A percentile compares a stretch with the other conserved stretches of the same genome.
Evolutionary conservation across 2,797 vertebrate species (phyloP).

Genomic region (Lindbergichthys nudifrons): DNA sequence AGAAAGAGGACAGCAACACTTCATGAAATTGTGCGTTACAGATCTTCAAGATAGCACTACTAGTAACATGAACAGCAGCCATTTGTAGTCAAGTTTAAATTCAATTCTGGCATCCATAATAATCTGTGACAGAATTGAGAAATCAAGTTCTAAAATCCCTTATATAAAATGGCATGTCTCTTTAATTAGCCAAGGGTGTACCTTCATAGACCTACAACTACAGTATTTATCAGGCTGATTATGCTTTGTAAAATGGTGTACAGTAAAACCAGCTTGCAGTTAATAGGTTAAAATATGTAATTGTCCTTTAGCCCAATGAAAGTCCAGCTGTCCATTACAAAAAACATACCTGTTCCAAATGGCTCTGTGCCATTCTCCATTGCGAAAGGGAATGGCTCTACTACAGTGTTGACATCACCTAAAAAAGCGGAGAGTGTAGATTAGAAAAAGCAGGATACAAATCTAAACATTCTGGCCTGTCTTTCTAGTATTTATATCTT

Average conservation of each 20-base stretch:
- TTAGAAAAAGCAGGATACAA: neutral
- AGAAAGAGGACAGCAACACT: slow-evolving; percentile 16
- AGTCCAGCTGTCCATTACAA: neutral
- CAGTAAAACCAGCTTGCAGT: neutral
- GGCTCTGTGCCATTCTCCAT: slow-evolving; percentile 88
- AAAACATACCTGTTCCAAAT: slow-evolving; percentile 87
- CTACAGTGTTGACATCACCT: slow-evolving; percentile 82
- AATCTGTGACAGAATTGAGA: neutral
- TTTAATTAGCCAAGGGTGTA: neutral
- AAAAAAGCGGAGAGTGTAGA: slow-evolving; percentile 19
- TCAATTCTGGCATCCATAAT: neutral
- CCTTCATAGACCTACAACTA: neutral
- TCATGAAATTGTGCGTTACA: neutral
- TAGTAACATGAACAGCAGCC: neutral
- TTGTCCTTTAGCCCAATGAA: neutral
- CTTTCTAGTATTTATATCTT: neutral
- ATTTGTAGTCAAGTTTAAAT: neutral
- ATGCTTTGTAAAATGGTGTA: neutral
- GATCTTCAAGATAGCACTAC: neutral
- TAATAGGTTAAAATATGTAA: neutral
- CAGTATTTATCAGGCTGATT: neutral
- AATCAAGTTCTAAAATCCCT: neutral
- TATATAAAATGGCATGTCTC: neutral
- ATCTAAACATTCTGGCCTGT: neutral
- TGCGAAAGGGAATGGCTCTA: slow-evolving; percentile 82